phyloP scores from a whole-genome alignment of 2,113 vertebrate genomes.

The pig (Sus scrofa) region DNA sequence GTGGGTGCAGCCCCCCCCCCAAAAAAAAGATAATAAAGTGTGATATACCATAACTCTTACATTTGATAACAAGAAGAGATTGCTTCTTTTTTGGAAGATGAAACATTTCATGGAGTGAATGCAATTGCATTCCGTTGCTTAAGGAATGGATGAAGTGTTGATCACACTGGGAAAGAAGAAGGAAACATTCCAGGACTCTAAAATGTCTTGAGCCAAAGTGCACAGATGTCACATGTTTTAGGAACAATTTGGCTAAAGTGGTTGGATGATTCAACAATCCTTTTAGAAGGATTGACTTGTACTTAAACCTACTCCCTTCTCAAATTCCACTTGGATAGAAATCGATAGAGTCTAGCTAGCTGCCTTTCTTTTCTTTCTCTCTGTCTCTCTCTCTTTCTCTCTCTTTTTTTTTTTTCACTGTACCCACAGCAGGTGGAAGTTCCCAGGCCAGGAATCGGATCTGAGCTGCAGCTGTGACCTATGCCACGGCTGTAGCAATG shows the following conservation, averaged over 20 bases:
- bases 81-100: slow-evolving; percentile 3
- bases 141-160: not conserved
- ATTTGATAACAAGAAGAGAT: not conserved
- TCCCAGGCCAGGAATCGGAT: no score
- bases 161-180: not conserved
- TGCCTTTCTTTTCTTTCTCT: not conserved
- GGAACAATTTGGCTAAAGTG: not conserved
- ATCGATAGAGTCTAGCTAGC: not conserved
- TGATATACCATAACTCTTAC: not conserved
- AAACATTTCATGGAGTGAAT: not conserved
- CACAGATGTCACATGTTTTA: slow-evolving; percentile 30
- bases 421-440: no score
- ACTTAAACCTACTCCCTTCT: not conserved
- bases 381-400: not conserved
- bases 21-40: not conserved
- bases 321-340: not conserved
- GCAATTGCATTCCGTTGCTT: not conserved
- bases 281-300: slow-evolving; percentile 8
- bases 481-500: no score
- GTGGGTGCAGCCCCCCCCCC: no score
- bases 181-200: not conserved
- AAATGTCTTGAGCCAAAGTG: not conserved
- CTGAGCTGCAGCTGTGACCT: no score
- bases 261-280: not conserved
- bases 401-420: no score